Percentiles rank a stretch among this genome's conserved stretches.
These are phyloP conservation scores for Drosophila arawakana DNA, from an alignment of 1,140 invertebrate genomes.

Conservation along the genomic window DNA sequence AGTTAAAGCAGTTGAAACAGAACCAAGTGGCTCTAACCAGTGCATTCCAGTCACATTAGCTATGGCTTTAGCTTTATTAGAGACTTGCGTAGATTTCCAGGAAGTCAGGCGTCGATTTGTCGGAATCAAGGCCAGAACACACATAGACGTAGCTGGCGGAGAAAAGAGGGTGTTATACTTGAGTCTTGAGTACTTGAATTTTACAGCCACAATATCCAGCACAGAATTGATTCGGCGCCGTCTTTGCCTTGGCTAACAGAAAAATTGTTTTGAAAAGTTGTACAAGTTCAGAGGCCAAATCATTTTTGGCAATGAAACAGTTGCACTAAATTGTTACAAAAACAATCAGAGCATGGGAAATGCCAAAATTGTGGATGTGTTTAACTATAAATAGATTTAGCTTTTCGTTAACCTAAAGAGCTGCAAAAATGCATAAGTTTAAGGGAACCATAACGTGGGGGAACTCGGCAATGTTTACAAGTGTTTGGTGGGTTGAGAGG, in stretches of 20 bases:
- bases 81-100: constrained; percentile 30
- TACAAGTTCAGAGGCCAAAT: constrained; percentile 27
- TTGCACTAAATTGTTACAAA: background rate
- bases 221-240: constrained; percentile 40
- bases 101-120: constrained; percentile 24
- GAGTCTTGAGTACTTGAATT: background rate
- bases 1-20: constrained; percentile 18
- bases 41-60: constrained; percentile 14
- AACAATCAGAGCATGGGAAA: constrained; percentile 17
- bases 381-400: constrained; percentile 33
- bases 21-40: constrained; percentile 37
- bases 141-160: background rate
- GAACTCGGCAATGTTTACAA: constrained; percentile 36
- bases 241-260: constrained; percentile 8
- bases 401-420: constrained; percentile 3
- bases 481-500: background rate
- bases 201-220: constrained; percentile 6
- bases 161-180: constrained; percentile 22
- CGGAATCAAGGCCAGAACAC: constrained; percentile 20
- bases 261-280: constrained; percentile 32
- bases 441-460: background rate
- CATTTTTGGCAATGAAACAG: constrained; percentile 4
- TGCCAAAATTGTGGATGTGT: constrained; percentile 30
- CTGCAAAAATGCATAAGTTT: background rate
- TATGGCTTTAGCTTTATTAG: background rate